Conservation (phyloP, 2,888 invertebrate genomes). For the Lasioglossum oenotherae region DNA sequence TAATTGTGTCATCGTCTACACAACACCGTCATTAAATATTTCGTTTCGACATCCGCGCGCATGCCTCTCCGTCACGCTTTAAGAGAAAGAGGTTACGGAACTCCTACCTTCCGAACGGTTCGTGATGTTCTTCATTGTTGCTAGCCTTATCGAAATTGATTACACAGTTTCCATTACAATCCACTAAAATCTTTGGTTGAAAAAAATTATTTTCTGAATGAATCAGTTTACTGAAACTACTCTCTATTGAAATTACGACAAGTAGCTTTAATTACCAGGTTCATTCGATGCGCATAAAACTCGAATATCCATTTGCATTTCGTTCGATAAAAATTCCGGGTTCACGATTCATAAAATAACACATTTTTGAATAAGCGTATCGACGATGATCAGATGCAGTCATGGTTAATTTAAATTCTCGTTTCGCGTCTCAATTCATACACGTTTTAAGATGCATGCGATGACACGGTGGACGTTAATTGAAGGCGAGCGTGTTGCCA, state of each 20-base stretch:
- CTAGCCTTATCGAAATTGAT: constrained; percentile 5
- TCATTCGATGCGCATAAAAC: too few species aligned
- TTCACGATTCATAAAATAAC: background rate
- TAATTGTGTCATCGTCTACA: constrained; percentile 50
- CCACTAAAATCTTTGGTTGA: background rate
- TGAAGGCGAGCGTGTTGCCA: constrained; percentile 22
- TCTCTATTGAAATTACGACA: background rate
- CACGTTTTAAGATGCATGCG: constrained; percentile 11
- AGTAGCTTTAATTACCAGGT: background rate
- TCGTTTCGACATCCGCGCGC: constrained; percentile 48
- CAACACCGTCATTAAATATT: constrained; percentile 47
- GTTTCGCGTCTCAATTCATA: background rate
- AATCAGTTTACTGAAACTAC: background rate
- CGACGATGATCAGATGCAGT: background rate
- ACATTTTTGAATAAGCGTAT: background rate
- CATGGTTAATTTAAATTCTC: background rate
- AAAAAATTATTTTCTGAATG: background rate
- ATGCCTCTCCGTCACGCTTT: constrained; percentile 52
- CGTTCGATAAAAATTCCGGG: background rate
- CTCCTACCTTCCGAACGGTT: constrained; percentile 15
- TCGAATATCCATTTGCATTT: background rate
- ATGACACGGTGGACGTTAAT: constrained; percentile 18
- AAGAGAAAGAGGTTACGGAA: constrained; percentile 44
- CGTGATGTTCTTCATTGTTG: background rate
- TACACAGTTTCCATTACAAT: background rate